Conservation (phyloP, 30 jellyfish, hydroid and myxozoan genomes). For the Aurelia coerulea region DNA sequence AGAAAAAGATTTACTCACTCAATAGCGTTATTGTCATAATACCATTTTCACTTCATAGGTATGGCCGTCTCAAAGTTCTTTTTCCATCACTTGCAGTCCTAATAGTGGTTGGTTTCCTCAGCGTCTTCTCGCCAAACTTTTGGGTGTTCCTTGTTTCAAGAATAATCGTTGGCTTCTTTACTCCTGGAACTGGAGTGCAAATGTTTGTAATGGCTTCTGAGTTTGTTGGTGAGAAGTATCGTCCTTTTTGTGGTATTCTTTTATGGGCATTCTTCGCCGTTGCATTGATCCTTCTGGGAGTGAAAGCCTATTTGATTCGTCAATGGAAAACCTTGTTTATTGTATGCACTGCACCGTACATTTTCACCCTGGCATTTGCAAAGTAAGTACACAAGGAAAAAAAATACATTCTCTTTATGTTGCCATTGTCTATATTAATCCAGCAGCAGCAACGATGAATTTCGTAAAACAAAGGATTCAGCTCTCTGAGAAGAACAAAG, state of each 20-base stretch:
- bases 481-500: too few relatives aligned
- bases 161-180: conserved; percentile 77
- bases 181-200: conserved; percentile 75
- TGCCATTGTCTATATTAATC: too few relatives aligned
- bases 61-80: conserved; percentile 80
- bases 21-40: too few relatives aligned
- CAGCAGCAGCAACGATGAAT: too few relatives aligned
- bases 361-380: conserved; percentile 47
- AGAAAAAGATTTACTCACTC: too few relatives aligned
- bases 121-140: conserved; percentile 73
- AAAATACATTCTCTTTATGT: too few relatives aligned
- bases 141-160: conserved; percentile 51
- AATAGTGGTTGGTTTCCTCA: conserved; percentile 58
- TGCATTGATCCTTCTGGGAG: conserved; percentile 72
- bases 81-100: conserved; percentile 57
- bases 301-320: conserved; percentile 79
- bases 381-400: conserved; percentile 63
- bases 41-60: conserved; percentile 22
- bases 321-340: conserved; percentile 76
- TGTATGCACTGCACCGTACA: conserved; percentile 82
- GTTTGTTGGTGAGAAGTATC: conserved; percentile 74
- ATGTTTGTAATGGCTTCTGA: conserved; percentile 85
- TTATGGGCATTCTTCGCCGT: conserved; percentile 69
- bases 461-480: too few relatives aligned
- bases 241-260: conserved; percentile 84